Percentiles rank a stretch among this genome's conserved stretches.
These are phyloP conservation scores for Temnothorax curvispinosus DNA, from an alignment of 1,140 invertebrate genomes.

Conservation along the genomic window DNA sequence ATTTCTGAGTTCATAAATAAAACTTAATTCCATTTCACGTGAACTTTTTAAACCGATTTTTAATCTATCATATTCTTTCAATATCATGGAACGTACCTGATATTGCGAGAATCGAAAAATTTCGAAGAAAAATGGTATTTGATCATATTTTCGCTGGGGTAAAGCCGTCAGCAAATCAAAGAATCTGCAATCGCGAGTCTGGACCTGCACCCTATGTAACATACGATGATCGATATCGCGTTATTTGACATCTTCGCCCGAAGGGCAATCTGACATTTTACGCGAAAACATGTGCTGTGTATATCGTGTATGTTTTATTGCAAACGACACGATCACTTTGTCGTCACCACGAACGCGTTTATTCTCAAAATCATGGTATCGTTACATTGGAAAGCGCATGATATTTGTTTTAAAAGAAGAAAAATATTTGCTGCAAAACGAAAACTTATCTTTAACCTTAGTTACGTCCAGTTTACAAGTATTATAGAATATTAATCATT, in stretches of 20 bases:
- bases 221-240: constrained; percentile 39
- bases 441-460: not conserved
- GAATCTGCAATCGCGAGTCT: not conserved
- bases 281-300: constrained; percentile 7
- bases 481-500: not conserved
- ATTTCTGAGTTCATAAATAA: not conserved
- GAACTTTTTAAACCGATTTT: not conserved
- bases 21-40: not conserved
- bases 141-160: not conserved
- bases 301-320: constrained; percentile 22
- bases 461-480: not conserved
- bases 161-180: not conserved
- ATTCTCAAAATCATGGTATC: constrained; percentile 40
- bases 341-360: constrained; percentile 11
- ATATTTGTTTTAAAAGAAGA: not conserved
- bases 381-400: not conserved
- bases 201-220: not conserved
- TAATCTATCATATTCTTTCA: not conserved
- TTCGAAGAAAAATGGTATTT: not conserved
- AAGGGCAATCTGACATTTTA: constrained; percentile 33
- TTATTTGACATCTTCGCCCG: constrained; percentile 38
- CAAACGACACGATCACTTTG: constrained; percentile 22
- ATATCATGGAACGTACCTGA: not conserved
- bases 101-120: not conserved
- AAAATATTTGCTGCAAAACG: constrained; percentile 11